These are phyloP conservation scores for Syngnathus acus DNA, from an alignment of 2,797 vertebrate genomes.

Conservation along the genomic window DNA sequence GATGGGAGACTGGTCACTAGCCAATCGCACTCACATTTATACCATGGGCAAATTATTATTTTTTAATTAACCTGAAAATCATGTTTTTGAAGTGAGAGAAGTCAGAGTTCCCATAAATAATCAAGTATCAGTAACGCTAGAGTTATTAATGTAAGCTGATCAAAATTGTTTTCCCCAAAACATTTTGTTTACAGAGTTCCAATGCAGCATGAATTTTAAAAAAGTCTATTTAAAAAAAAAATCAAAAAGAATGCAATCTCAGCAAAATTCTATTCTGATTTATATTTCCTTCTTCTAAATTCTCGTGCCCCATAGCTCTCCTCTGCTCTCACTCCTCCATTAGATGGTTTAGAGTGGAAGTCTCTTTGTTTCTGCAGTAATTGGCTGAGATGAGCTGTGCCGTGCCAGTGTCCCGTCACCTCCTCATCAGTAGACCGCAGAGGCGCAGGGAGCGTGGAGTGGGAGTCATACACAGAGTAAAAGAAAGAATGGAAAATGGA, in stretches of 20 bases:
- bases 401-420: slow-evolving; percentile 62
- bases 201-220: background rate
- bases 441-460: slow-evolving; percentile 25
- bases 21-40: background rate
- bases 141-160: background rate
- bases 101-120: background rate
- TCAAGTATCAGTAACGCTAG: background rate
- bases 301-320: slow-evolving; percentile 12
- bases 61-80: background rate
- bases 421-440: slow-evolving; percentile 49
- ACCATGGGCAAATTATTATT: background rate
- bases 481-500: slow-evolving; percentile 27
- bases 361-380: slow-evolving; percentile 64
- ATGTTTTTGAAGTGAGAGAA: background rate
- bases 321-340: slow-evolving; percentile 33
- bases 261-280: slow-evolving; percentile 18
- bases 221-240: background rate
- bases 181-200: background rate
- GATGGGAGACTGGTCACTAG: too few relatives aligned
- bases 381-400: slow-evolving; percentile 64
- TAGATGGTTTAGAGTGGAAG: slow-evolving; percentile 43
- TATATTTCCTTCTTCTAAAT: slow-evolving; percentile 14
- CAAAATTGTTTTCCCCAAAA: background rate
- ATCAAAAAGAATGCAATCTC: background rate
- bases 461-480: slow-evolving; percentile 17